Base-by-base conservation (phyloP, 2,888 invertebrate species). In the Pandemis corylana region DNA sequence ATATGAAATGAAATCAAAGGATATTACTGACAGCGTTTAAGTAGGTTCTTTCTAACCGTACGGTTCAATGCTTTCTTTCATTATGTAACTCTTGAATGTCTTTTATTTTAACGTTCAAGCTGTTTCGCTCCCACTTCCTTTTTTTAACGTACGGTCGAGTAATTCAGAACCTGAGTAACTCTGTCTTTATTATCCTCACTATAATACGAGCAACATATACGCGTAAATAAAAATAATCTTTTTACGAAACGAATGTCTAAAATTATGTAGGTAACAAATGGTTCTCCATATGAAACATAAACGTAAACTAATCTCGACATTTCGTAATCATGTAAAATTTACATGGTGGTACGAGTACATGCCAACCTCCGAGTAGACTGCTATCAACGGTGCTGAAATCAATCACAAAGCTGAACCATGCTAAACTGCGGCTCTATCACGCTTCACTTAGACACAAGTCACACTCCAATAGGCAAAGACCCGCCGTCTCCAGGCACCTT, bases 61-160 rank as follows among this genome's bases (percentile, higher is more conserved):
- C 79, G 78, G 78, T 80, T 80, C 80, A 80, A 78, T 83, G 83
- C 83, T 86, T 85, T 83, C 85, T 84, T 85, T 81, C 78, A 79
- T 85, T 85, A 83, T 81, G 82, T 80, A 84, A 85, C 80, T 77
- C 76, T 77, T 75, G 78, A 80, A 76, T 78, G 80, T 79, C 80
- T 81, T 80, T 79, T 79, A 78, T 77, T 61, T 53, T 77, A 82
- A 78, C 78, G 76, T 77, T 80, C 79, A 77, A 80, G 79, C 80
- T 76, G 78, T 77, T 80, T 78, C 78, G 78, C 77, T 79, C 77
- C 78, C 79, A 80, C 80, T 83, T 80, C 81, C 80, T 83, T 82
- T 81, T 83, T 79, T 46, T 44, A 44, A 65, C 10, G 65, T 28
- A 59, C 12, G n/a, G 44, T 44, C 42, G 44, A 63, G 20, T 51